Conservation (phyloP, 1,140 invertebrate species). For the Doryteuthis pealeii region DNA sequence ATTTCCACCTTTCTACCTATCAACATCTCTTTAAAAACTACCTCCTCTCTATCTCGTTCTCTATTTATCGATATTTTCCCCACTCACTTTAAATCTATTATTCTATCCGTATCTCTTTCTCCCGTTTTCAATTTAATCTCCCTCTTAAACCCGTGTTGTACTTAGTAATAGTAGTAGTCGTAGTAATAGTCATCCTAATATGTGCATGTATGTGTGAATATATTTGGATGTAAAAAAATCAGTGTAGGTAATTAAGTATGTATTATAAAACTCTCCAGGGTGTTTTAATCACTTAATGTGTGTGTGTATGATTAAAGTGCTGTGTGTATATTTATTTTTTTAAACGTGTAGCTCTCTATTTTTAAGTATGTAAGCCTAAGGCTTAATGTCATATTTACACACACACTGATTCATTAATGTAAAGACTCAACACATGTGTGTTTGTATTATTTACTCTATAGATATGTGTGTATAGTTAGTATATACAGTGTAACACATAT, state of each 20-base stretch:
- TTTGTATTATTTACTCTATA: too few species aligned
- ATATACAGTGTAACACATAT: too few species aligned
- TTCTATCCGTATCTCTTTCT: not conserved
- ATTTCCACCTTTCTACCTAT: too few species aligned
- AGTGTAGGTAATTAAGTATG: not conserved
- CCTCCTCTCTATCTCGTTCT: not conserved
- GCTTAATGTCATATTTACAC: not conserved
- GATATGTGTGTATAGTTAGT: too few species aligned
- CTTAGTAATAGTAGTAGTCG: not conserved
- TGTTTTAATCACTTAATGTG: not conserved
- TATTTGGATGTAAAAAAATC: not conserved
- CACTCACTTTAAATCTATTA: not conserved
- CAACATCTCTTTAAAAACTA: too few species aligned
- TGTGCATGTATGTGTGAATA: not conserved
- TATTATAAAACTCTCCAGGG: not conserved
- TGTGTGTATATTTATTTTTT: not conserved
- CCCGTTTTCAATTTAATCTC: not conserved
- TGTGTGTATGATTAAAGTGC: not conserved
- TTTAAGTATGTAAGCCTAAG: not conserved
- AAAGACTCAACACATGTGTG: too few species aligned
- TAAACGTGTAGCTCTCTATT: not conserved
- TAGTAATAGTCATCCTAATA: not conserved
- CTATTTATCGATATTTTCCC: not conserved
- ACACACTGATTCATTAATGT: too few species aligned
- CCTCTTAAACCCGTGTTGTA: not conserved